These are phyloP conservation scores for Yponomeuta cagnagella DNA, from an alignment of 2,888 invertebrate genomes.

Conservation along the genomic window DNA sequence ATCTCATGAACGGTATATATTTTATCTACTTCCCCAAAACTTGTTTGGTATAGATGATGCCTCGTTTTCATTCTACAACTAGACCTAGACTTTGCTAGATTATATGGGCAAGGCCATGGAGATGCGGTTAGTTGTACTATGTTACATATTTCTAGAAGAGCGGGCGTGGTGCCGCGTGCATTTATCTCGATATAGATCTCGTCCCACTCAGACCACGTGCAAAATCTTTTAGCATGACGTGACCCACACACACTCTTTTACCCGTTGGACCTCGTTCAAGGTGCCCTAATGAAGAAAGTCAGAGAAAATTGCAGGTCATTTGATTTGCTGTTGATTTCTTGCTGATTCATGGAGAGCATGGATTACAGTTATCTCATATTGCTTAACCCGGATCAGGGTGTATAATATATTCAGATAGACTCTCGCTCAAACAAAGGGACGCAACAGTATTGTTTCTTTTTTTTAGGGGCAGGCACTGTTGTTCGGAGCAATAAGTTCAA, in stretches of 20 bases:
- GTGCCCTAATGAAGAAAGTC: not conserved
- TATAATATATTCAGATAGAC: not conserved
- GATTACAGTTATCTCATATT: not conserved
- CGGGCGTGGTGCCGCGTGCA: conserved; percentile 21
- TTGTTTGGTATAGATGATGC: conserved; percentile 27
- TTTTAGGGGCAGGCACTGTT: not conserved
- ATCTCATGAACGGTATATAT: conserved; percentile 39
- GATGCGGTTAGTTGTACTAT: conserved; percentile 1
- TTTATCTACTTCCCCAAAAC: conserved; percentile 31
- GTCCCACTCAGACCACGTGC: conserved; percentile 18
- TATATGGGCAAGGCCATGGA: conserved; percentile 9
- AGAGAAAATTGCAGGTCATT: not conserved
- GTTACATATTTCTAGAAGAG: not conserved
- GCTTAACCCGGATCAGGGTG: not conserved
- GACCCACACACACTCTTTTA: not conserved
- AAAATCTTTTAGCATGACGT: conserved; percentile 8
- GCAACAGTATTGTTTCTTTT: not conserved
- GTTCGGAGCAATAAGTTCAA: not conserved
- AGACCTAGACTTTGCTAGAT: conserved; percentile 19
- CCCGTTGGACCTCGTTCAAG: conserved; percentile 7
- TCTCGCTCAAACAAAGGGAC: not conserved
- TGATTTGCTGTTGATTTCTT: conserved; percentile 1
- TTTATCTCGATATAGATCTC: conserved; percentile 20
- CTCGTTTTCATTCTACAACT: not conserved
- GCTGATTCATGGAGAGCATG: not conserved